Percentiles rank a stretch among this genome's conserved stretches.
phyloP scores from a whole-genome alignment of 2,888 invertebrate species.

The Dilophus febrilis region DNA sequence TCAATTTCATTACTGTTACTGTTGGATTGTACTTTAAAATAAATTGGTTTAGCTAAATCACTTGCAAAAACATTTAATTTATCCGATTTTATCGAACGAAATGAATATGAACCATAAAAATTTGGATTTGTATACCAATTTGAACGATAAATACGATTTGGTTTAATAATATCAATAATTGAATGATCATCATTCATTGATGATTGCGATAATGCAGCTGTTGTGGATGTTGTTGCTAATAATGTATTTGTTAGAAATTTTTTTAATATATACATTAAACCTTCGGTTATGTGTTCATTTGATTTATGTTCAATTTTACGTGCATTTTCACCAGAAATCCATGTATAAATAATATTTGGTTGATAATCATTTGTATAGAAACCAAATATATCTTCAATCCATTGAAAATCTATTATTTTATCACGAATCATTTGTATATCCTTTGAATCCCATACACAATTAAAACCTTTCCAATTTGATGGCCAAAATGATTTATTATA shows the following conservation, averaged over 20 bases:
- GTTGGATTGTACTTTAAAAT: too few species aligned
- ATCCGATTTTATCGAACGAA: conserved; percentile 39
- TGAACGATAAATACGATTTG: conserved; percentile 29
- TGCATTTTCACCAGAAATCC: conserved; percentile 48
- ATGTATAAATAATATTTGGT: conserved; percentile 45
- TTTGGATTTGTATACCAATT: conserved; percentile 45
- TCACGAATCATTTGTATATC: conserved; percentile 20
- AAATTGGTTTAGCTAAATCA: conserved; percentile 36
- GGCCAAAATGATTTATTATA: conserved; percentile 44
- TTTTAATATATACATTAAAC: conserved; percentile 23
- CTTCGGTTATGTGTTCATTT: conserved; percentile 30
- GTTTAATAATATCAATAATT: too few species aligned
- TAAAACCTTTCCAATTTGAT: conserved; percentile 34
- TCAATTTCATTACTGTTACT: too few species aligned
- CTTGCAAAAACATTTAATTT: conserved; percentile 35
- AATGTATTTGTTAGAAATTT: conserved; percentile 20
- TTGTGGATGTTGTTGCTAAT: background rate
- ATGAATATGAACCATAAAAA: conserved; percentile 47
- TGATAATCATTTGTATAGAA: conserved; percentile 48
- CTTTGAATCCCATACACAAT: conserved; percentile 38
- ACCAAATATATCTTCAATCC: conserved; percentile 41
- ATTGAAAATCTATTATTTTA: background rate
- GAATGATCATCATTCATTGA: too few species aligned
- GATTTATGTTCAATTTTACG: conserved; percentile 40
- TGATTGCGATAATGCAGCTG: too few species aligned